A percentile compares a stretch with the other conserved stretches of the same genome.
Evolutionary conservation across 2,888 invertebrate genomes (phyloP).

Genomic region (Syrista parreyssii): DNA sequence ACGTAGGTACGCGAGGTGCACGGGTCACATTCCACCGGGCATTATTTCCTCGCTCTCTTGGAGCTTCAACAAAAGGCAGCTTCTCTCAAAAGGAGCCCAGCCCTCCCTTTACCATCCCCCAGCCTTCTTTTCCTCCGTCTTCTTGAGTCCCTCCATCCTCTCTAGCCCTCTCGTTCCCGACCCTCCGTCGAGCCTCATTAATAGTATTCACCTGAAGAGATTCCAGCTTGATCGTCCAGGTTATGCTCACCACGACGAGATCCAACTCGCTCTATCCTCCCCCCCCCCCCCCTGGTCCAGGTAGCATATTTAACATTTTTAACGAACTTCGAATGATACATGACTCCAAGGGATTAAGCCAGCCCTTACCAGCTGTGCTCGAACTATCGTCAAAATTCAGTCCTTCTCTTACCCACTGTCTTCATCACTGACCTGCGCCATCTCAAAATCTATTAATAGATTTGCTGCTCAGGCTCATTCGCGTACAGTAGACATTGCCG

Average conservation of each 20-base stretch:
- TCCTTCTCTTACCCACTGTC: background rate
- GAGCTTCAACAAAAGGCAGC: slow-evolving; percentile 58
- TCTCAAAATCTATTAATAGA: background rate
- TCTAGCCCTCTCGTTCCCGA: slow-evolving; percentile 11
- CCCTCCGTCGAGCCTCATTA: slow-evolving; percentile 53
- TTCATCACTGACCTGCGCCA: background rate
- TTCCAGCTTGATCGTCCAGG: slow-evolving; percentile 46
- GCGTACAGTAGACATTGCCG: background rate
- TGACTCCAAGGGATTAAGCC: slow-evolving; percentile 41
- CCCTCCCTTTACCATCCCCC: slow-evolving; percentile 14
- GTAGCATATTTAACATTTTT: slow-evolving; percentile 47
- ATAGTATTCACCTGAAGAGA: slow-evolving; percentile 59
- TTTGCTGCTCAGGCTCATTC: background rate
- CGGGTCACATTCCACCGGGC: slow-evolving; percentile 63
- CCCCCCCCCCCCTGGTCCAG: slow-evolving; percentile 11
- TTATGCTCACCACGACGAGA: slow-evolving; percentile 9
- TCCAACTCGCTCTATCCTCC: background rate
- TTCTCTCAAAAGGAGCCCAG: slow-evolving; percentile 48
- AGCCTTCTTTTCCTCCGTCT: background rate
- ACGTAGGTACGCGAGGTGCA: slow-evolving; percentile 49
- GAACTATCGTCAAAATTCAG: background rate
- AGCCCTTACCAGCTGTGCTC: background rate
- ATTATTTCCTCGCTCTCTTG: slow-evolving; percentile 61
- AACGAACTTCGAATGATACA: slow-evolving; percentile 50
- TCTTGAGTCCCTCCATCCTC: background rate